Conservation (phyloP, 2,113 vertebrate genomes). For the Triplophysa rosa region DNA sequence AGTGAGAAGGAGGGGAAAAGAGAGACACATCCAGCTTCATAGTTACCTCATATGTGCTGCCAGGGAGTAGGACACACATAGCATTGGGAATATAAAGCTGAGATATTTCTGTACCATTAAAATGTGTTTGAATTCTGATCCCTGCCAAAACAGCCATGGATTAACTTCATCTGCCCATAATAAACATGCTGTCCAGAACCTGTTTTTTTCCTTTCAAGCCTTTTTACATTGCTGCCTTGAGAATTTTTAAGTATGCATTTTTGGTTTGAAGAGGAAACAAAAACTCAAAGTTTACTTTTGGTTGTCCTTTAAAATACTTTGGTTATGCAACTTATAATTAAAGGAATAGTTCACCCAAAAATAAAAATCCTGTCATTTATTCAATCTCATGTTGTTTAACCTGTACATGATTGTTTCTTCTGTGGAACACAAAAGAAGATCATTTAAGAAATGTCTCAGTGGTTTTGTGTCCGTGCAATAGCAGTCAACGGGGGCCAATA, state of each 20-base stretch:
- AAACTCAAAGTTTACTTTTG: neutral
- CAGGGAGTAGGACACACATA: conserved; percentile 16
- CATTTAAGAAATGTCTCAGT: no score
- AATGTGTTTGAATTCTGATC: neutral
- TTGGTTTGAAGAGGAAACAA: neutral
- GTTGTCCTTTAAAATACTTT: neutral
- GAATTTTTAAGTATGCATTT: neutral
- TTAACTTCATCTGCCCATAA: neutral
- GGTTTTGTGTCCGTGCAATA: no score
- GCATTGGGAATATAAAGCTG: conserved; percentile 23
- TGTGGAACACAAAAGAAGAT: no score
- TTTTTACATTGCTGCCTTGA: neutral
- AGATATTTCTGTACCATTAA: conserved; percentile 21
- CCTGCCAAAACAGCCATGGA: conserved; percentile 22
- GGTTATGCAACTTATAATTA: no score
- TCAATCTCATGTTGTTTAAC: no score
- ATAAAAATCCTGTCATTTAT: no score
- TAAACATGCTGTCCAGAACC: conserved; percentile 9
- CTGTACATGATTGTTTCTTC: no score
- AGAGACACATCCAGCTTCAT: neutral
- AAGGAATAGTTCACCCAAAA: no score
- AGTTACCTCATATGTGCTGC: conserved; percentile 7
- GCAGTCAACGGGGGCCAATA: no score
- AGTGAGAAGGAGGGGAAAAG: neutral
- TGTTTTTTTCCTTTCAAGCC: neutral